Evolutionary conservation across 2,113 vertebrate species (phyloP).

Genomic region (Anoura caudifer): DNA sequence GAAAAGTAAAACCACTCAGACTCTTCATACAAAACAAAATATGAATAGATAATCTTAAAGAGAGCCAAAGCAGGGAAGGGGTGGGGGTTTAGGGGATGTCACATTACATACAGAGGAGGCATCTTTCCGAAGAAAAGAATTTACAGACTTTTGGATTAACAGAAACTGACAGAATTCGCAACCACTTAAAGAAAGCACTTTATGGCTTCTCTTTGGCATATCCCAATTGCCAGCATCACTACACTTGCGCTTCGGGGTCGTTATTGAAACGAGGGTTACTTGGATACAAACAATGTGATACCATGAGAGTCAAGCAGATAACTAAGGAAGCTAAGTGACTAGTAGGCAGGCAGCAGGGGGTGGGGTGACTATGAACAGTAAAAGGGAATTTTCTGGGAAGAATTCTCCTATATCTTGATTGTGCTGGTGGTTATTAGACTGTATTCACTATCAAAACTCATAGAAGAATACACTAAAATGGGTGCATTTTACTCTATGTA

Average conservation of each 20-base stretch:
- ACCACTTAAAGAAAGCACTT: not conserved
- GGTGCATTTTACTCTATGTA: not conserved
- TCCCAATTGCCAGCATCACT: too few relatives aligned
- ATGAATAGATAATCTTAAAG: not conserved
- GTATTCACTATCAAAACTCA: not conserved
- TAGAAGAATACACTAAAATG: not conserved
- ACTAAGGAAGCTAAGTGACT: not conserved
- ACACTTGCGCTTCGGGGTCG: too few relatives aligned
- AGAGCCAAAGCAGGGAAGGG: not conserved
- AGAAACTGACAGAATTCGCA: not conserved
- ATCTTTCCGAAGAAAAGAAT: too few relatives aligned
- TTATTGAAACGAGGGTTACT: too few relatives aligned
- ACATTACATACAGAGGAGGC: not conserved
- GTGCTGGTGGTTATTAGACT: not conserved
- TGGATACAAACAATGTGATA: too few relatives aligned
- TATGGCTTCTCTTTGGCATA: too few relatives aligned
- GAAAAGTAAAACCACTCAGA: not conserved
- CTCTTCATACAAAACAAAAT: not conserved
- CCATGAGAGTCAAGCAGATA: not conserved
- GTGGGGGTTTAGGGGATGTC: too few relatives aligned
- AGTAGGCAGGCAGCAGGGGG: not conserved
- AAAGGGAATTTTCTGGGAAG: not conserved
- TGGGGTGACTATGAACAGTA: not conserved
- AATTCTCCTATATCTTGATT: not conserved
- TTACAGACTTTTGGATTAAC: not conserved